These are phyloP conservation scores for Hydropsyche betteni DNA, from an alignment of 2,888 invertebrate genomes.

Conservation along the genomic window DNA sequence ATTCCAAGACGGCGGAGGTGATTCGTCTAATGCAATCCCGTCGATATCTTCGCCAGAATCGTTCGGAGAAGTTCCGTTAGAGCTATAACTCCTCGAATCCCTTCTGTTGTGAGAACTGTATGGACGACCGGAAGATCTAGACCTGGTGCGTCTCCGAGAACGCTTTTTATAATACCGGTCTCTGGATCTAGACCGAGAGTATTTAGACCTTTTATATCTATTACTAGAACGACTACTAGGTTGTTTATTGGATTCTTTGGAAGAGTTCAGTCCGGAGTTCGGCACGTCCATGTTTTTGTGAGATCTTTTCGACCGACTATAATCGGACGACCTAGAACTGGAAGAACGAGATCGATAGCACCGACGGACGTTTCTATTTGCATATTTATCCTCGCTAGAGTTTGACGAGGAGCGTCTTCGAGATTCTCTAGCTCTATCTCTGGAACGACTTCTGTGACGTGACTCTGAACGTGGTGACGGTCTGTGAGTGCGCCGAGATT, in stretches of 20 bases:
- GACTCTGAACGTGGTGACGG: constrained; percentile 54
- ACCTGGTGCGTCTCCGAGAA: constrained; percentile 17
- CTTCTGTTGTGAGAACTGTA: neutral
- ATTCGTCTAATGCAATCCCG: constrained; percentile 50
- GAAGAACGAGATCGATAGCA: constrained; percentile 51
- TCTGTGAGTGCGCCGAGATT: constrained; percentile 58
- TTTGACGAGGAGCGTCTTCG: constrained; percentile 52
- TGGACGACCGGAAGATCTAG: neutral
- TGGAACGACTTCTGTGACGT: constrained; percentile 45
- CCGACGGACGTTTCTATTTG: constrained; percentile 51
- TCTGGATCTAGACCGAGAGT: constrained; percentile 15
- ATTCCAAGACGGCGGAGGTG: constrained; percentile 50
- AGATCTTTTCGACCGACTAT: neutral
- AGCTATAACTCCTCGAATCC: constrained; percentile 34
- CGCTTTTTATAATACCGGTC: constrained; percentile 38
- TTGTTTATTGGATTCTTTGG: neutral
- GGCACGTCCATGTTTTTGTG: neutral
- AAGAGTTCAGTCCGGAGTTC: neutral
- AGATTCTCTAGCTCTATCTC: constrained; percentile 35
- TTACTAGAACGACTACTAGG: neutral
- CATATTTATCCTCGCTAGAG: constrained; percentile 49
- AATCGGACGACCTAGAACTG: constrained; percentile 26
- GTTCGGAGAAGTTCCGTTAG: constrained; percentile 47
- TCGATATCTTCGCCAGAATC: constrained; percentile 43
- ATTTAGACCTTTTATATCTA: neutral